Conservation (phyloP, 64 coral and sea anemone species). For the Stichodactyla helianthus region DNA sequence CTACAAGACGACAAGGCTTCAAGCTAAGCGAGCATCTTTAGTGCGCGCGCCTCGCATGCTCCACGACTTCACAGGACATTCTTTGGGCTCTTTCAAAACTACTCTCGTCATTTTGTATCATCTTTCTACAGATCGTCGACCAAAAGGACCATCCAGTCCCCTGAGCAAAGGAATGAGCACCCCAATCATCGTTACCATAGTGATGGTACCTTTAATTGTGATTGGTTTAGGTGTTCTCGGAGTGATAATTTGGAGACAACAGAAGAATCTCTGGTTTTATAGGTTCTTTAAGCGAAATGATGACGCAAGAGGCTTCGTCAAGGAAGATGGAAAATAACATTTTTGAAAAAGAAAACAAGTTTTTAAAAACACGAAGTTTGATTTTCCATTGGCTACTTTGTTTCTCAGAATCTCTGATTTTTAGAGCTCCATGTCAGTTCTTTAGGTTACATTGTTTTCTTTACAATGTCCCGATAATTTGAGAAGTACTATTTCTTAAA, state of each 20-base stretch:
- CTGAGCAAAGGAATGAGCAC: neutral
- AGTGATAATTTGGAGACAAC: neutral
- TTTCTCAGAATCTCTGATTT: no score
- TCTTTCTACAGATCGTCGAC: neutral
- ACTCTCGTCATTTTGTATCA: neutral
- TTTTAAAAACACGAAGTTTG: no score
- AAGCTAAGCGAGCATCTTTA: no score
- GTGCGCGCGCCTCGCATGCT: no score
- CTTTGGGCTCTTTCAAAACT: neutral
- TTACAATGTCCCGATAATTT: no score
- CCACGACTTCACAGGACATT: no score
- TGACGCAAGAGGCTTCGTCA: neutral
- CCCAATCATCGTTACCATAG: neutral
- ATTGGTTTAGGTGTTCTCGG: neutral
- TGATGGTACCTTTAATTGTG: neutral
- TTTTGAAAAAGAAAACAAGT: neutral
- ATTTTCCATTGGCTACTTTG: no score
- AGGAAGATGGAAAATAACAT: neutral
- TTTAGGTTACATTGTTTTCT: no score
- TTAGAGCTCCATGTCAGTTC: no score
- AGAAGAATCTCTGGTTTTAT: neutral
- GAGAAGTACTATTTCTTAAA: no score
- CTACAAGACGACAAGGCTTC: no score
- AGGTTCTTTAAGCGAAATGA: neutral
- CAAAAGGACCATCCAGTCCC: neutral